Percentiles rank a stretch among this genome's conserved stretches.
phyloP scores from a whole-genome alignment of 2,888 invertebrate genomes.

The Melitaea athalia region DNA sequence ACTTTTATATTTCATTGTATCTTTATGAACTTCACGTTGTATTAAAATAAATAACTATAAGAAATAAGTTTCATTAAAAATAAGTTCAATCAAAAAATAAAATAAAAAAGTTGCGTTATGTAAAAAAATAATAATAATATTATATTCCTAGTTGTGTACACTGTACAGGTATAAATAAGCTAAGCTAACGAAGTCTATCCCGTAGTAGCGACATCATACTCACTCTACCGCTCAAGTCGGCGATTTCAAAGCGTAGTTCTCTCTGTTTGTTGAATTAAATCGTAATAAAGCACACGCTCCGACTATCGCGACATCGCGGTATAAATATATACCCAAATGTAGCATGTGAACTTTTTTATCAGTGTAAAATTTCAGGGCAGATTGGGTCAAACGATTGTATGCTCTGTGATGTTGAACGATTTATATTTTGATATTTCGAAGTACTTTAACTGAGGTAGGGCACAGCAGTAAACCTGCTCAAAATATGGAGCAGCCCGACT shows the following conservation, averaged over 20 bases:
- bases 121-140: too few relatives aligned
- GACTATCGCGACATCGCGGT: constrained; percentile 45
- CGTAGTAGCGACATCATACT: constrained; percentile 35
- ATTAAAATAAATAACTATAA: too few relatives aligned
- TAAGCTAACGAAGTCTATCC: constrained; percentile 7
- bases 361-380: constrained; percentile 51
- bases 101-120: too few relatives aligned
- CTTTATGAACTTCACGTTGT: too few relatives aligned
- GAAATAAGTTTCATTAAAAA: not conserved
- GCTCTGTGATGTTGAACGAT: constrained; percentile 30
- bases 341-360: constrained; percentile 51
- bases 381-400: constrained; percentile 39
- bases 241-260: constrained; percentile 65
- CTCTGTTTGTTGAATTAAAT: constrained; percentile 76
- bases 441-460: too few relatives aligned
- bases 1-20: too few relatives aligned
- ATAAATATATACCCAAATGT: constrained; percentile 48
- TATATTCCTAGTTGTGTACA: not conserved
- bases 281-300: constrained; percentile 71
- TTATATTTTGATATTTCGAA: constrained; percentile 10
- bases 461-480: too few relatives aligned
- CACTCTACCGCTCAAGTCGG: constrained; percentile 59
- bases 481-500: too few relatives aligned
- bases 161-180: not conserved
- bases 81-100: too few relatives aligned